Conservation (phyloP, 2,888 invertebrate species). For the Archips xylosteana region DNA sequence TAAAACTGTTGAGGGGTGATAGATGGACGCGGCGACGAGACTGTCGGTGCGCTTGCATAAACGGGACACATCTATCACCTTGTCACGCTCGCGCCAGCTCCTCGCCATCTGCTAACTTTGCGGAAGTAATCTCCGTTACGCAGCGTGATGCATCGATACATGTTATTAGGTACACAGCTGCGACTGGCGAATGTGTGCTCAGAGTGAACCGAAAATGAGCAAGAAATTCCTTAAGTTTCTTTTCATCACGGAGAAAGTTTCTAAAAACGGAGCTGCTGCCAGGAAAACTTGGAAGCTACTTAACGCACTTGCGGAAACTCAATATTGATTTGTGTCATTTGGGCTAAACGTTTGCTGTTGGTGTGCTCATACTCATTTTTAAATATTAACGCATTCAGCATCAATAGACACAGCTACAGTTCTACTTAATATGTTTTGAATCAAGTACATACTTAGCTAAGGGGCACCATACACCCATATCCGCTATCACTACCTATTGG, state of each 20-base stretch:
- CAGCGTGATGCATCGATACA: slow-evolving; percentile 29
- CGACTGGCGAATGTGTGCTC: not conserved
- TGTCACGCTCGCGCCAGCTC: slow-evolving; percentile 16
- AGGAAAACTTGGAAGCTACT: slow-evolving; percentile 3
- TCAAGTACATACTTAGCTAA: too few relatives aligned
- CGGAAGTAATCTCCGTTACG: slow-evolving; percentile 28
- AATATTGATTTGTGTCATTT: slow-evolving; percentile 3
- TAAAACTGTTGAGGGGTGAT: slow-evolving; percentile 26
- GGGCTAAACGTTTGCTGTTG: not conserved
- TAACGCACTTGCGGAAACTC: not conserved
- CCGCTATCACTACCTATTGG: too few relatives aligned
- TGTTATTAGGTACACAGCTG: slow-evolving; percentile 26
- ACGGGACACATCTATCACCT: slow-evolving; percentile 37
- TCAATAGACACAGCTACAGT: too few relatives aligned
- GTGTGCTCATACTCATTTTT: not conserved
- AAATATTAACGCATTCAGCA: not conserved
- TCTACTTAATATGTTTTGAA: too few relatives aligned
- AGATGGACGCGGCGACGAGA: slow-evolving; percentile 5
- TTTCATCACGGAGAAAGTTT: slow-evolving; percentile 2
- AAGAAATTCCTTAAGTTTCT: not conserved
- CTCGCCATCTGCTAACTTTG: slow-evolving; percentile 28
- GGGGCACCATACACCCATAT: too few relatives aligned
- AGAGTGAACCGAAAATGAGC: not conserved
- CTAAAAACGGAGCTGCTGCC: not conserved
- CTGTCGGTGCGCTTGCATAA: slow-evolving; percentile 11